A percentile compares a stretch with the other conserved stretches of the same genome.
Evolutionary conservation across 2,888 invertebrate species (phyloP).

Genomic region (Pseudococcus longispinus): DNA sequence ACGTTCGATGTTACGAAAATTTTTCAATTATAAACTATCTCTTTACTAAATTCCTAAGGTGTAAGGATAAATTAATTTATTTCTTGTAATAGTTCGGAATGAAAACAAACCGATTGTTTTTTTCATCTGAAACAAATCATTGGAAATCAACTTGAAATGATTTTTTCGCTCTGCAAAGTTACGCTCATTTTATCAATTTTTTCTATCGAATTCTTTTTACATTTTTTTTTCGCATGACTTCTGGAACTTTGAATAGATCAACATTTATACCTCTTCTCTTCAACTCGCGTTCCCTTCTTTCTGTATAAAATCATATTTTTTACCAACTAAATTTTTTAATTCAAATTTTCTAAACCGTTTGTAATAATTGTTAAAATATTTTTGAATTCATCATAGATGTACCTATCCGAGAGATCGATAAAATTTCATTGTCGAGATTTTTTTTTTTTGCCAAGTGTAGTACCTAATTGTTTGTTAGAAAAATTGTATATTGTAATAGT

Average conservation of each 20-base stretch:
- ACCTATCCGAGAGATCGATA: neutral
- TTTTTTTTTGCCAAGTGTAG: neutral
- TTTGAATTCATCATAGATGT: neutral
- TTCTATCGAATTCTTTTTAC: neutral
- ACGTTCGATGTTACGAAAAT: neutral
- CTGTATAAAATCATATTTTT: neutral
- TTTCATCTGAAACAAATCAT: neutral
- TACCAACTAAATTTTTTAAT: neutral
- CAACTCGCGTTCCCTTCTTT: neutral
- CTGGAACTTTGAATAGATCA: neutral
- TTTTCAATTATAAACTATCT: neutral
- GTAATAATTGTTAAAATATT: neutral
- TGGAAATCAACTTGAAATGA: neutral
- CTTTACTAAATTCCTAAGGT: neutral
- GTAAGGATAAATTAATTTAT: neutral
- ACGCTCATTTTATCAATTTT: neutral
- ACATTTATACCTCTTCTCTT: neutral
- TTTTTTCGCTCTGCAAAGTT: neutral
- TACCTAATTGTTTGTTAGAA: neutral
- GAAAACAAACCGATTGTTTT: neutral
- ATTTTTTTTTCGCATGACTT: neutral
- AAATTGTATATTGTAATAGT: conserved; percentile 14
- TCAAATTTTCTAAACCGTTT: neutral
- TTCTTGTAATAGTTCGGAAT: neutral
- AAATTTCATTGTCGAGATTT: neutral